Conservation (phyloP, 1,140 invertebrate genomes). For the Leptestheria dahalacensis region DNA sequence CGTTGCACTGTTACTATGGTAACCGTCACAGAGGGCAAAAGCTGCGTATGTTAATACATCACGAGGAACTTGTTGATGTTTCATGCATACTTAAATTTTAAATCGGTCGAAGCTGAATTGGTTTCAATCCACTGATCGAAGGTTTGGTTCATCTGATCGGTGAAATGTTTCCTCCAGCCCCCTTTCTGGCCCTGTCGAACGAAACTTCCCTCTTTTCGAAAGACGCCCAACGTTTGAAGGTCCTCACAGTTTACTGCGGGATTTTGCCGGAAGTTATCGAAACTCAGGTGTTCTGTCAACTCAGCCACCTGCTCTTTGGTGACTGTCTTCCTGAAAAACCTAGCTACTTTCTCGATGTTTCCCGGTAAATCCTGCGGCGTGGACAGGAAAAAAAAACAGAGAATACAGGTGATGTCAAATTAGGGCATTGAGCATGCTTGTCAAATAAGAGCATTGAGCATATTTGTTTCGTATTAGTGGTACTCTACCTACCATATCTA, state of each 20-base stretch:
- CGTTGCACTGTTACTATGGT: neutral
- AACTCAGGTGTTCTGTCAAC: constrained; percentile 7
- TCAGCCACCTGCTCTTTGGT: neutral
- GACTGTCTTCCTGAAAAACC: constrained; percentile 13
- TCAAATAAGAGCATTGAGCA: too few relatives aligned
- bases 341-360: constrained; percentile 11
- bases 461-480: too few relatives aligned
- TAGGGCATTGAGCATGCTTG: too few relatives aligned
- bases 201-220: constrained; percentile 12
- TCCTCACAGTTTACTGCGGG: constrained; percentile 11
- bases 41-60: too few relatives aligned
- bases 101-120: constrained; percentile 39
- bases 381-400: too few relatives aligned
- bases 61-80: too few relatives aligned
- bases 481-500: too few relatives aligned
- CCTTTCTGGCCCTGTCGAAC: constrained; percentile 40
- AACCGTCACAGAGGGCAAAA: neutral
- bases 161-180: constrained; percentile 70
- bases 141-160: constrained; percentile 36
- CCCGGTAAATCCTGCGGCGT: constrained; percentile 12
- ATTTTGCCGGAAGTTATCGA: constrained; percentile 12
- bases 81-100: constrained; percentile 28
- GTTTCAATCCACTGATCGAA: constrained; percentile 61
- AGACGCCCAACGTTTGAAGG: constrained; percentile 4
- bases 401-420: too few relatives aligned